Base-by-base conservation (phyloP, 2,888 invertebrate species). In the Ctena decussata region DNA sequence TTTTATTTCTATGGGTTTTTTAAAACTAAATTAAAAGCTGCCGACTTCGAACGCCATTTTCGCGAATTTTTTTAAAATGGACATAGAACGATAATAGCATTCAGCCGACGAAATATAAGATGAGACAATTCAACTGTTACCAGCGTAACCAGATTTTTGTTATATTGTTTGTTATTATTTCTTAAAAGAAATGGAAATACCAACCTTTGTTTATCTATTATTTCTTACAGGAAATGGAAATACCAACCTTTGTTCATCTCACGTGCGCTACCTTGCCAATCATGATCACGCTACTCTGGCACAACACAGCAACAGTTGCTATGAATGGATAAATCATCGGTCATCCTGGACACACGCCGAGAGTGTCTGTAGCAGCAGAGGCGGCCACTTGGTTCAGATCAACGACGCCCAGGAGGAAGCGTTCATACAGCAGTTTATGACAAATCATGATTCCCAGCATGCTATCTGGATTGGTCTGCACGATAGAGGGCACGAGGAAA, bases 401-500 rank as follows among this genome's bases (percentile, higher is more conserved):
- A 27, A 11, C 37, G 75, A 37, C 53, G 53, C 77, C 6, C 18
- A 74, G 2, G 86, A 86, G 37, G 83, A 86, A 41, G 57, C 74
- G 3, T 86, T 83, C 32, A 18, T 86, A 5, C 77, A 86, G 24
- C 32, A 24, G 11, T 80, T 86, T 32, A 77, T 86, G 80, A 32
- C 44, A 3, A 32, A 53, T 15, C 65, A 83, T 32, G 65, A 57
- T 11, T 53, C 77, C 21, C 53, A 78, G 37, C 80, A 83, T 15
- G 80, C 83, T 39, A 77, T 86, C 0, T 86, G 86, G 86, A 86
- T 86, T 41, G 86, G 86, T 8, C 80, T 86, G 1, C 69, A 80
- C 49, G 86, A 86, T 39, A n/a, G 5, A 24, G 46, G 70, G 15
- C 35, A 35, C 11, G 86, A 86, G 49, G 83, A 77, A 24, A 41